Evolutionary conservation across 2,113 vertebrate species (phyloP), one percentile per base, ranked within the genome.

Genomic region (Laterallus jamaicensis): DNA sequence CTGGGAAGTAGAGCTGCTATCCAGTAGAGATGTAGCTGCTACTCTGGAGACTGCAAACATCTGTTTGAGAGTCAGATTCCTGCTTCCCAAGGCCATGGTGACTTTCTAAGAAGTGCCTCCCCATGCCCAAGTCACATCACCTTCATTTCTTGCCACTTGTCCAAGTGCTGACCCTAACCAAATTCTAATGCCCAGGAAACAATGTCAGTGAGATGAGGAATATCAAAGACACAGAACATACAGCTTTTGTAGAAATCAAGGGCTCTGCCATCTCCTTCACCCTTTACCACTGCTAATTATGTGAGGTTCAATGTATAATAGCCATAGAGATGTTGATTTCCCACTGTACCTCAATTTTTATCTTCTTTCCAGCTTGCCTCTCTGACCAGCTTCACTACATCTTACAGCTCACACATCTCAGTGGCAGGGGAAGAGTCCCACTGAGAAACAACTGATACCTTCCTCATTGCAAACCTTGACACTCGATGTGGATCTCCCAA

Each of bases 401-500:
- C 89, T 7, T 71, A 31, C 73, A 95, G 80, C 64, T 92, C 70
- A 75, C 52, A 8, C 14, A 3, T 0, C 17, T 21, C 1, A 0
- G 62, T 29, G 71, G 67, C 74, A 74, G 86, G 63, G 58, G 62
- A 39, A 85, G 49, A 32, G 35, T 11, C 47, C 59, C 12, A 4
- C 19, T 12, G 83, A 47, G 95, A 28, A 59, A 20, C 1, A 6
- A 79, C 44, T 13, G 59, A 32, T 8, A 3, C 10, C 49, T 76
- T 8, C 17, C 35, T 54, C 2, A 0, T 1, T 15, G 32, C 78
- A 83, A 67, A 12, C 22, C 7, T 37, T 28, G 47, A 15, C n/a
- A 11, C 42, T 24, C 1, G 0, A 12, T 3, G 1, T 15, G 70
- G 55, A 28, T 8, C 26, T 32, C 26, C 29, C n/a, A 10, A 17